Evolutionary conservation across 1,140 invertebrate genomes (phyloP).

Genomic region (Aphelinus certus): DNA sequence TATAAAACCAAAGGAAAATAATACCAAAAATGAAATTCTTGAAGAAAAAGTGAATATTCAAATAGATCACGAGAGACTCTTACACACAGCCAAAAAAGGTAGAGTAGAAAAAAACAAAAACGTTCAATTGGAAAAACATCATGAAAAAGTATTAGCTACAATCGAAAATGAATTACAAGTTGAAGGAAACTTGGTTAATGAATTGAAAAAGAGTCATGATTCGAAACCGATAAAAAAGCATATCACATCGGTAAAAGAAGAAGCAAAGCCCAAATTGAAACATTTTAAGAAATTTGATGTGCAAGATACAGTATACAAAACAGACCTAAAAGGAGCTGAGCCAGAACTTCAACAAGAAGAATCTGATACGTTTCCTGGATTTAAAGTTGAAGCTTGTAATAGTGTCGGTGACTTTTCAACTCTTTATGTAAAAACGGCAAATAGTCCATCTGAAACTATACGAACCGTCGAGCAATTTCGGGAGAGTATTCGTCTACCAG

Average conservation of each 20-base stretch:
- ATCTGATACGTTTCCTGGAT: conserved; percentile 18
- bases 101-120: too few species aligned
- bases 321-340: not conserved
- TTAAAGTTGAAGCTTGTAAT: conserved; percentile 59
- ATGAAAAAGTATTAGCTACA: too few species aligned
- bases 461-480: conserved; percentile 50
- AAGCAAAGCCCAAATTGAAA: not conserved
- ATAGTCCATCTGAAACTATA: not conserved
- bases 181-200: too few species aligned
- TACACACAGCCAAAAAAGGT: too few species aligned
- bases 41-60: too few species aligned
- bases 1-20: not conserved
- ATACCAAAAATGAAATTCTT: not conserved
- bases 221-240: too few species aligned
- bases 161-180: too few species aligned
- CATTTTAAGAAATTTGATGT: not conserved
- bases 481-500: conserved; percentile 54
- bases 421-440: conserved; percentile 44
- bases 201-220: too few species aligned
- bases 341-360: not conserved
- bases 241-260: too few species aligned
- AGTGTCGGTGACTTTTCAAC: conserved; percentile 59
- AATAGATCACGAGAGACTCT: too few species aligned
- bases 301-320: not conserved
- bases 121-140: too few species aligned